phyloP scores from a whole-genome alignment of 2,797 vertebrate genomes.

The Otolemur crassicaudatus region DNA sequence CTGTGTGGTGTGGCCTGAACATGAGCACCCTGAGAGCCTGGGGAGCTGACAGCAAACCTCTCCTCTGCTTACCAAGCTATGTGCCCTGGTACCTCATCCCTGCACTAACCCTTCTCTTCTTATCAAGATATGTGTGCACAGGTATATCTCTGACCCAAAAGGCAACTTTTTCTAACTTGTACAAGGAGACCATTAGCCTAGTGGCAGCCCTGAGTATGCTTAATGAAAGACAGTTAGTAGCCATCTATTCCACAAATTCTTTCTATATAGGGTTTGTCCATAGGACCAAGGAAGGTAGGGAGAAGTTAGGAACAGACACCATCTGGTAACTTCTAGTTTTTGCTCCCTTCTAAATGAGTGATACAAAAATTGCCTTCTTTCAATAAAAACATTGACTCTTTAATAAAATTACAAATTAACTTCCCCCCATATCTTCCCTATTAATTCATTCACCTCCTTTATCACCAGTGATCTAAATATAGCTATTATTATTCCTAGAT shows the following conservation, averaged over 20 bases:
- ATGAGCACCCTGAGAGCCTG: not conserved
- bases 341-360: not conserved
- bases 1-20: not conserved
- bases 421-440: not conserved
- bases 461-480: conserved; percentile 7
- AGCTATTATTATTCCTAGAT: conserved; percentile 4
- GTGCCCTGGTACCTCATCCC: not conserved
- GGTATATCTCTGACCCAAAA: not conserved
- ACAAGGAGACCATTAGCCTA: not conserved
- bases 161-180: not conserved
- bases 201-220: not conserved
- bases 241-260: not conserved
- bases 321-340: not conserved
- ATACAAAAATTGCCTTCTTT: not conserved
- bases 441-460: not conserved
- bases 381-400: not conserved
- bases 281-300: not conserved
- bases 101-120: not conserved
- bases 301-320: not conserved
- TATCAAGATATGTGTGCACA: not conserved
- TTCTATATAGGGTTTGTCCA: not conserved
- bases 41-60: not conserved
- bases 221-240: not conserved
- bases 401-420: not conserved
- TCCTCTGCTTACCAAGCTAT: not conserved